phyloP scores from a whole-genome alignment of 1,140 invertebrate genomes.

The Episyrphus balteatus region DNA sequence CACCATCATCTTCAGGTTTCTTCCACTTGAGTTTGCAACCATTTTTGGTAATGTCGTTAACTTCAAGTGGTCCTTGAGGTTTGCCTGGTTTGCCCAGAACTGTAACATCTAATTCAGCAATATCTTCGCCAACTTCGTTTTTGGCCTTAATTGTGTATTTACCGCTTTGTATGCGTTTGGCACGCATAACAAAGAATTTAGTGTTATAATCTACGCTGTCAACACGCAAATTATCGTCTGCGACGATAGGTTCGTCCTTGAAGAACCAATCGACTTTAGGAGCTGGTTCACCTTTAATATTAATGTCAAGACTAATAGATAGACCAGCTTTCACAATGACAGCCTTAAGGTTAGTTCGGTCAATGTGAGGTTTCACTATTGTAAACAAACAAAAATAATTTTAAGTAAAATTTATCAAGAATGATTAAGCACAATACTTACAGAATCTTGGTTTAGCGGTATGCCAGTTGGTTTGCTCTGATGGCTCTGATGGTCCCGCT shows the following conservation, averaged over 20 bases:
- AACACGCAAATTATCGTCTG: constrained; percentile 62
- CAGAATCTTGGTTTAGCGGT: constrained; percentile 86
- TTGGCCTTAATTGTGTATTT: constrained; percentile 85
- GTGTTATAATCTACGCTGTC: constrained; percentile 84
- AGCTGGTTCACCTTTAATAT: constrained; percentile 87
- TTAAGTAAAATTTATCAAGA: constrained; percentile 1
- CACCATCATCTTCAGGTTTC: constrained; percentile 87
- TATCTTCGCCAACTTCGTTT: constrained; percentile 90
- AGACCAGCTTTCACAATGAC: constrained; percentile 83
- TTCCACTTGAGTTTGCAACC: constrained; percentile 90
- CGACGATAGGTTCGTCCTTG: constrained; percentile 62
- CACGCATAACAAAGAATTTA: constrained; percentile 74
- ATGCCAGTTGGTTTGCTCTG: constrained; percentile 86
- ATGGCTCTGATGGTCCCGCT: constrained; percentile 90
- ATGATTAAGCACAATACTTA: constrained; percentile 46
- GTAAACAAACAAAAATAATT: constrained; percentile 15
- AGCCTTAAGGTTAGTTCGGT: constrained; percentile 77
- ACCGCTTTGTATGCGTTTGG: constrained; percentile 73
- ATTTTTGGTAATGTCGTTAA: constrained; percentile 84
- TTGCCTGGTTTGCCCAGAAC: constrained; percentile 72
- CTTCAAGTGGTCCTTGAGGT: constrained; percentile 79
- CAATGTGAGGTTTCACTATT: constrained; percentile 84
- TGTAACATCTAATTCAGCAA: constrained; percentile 81
- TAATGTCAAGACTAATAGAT: constrained; percentile 80
- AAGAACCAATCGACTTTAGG: constrained; percentile 82